Base-by-base conservation (phyloP, 2,797 vertebrate genomes). In the Prionace glauca region DNA sequence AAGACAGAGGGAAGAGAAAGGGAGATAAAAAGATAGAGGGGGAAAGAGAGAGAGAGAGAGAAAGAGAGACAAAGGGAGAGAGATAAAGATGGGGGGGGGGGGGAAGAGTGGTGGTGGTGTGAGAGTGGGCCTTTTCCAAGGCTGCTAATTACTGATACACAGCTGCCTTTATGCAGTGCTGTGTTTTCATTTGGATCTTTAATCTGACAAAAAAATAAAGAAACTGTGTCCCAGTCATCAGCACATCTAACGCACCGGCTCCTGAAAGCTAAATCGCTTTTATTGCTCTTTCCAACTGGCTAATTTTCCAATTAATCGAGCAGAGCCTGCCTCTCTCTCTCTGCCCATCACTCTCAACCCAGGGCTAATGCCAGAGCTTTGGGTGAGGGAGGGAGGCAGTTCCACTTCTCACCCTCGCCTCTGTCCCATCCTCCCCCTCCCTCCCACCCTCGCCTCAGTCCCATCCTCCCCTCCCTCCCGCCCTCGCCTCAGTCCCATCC, bases 41-140 rank as follows among this genome's bases (percentile, higher is more conserved):
- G 29, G 87, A 97, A 20, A 69, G 67, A 69, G 1, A 69, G 11
- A 69, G 12, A 14, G 67, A 69, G 18, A 71, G 69, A 71, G 22
- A 72, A 24, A 97, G 97, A 97, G 92, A 24, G n/a, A 95, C 95
- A 95, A 96, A 95, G 96, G 32, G 96, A 96, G 9, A 96, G 96
- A 96, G 18, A 45, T 41, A 24, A 8, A 50, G 84, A 88, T 45
- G 14, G 50, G 3, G 86, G 11, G 45, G 29, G 45, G 14, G 24
- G 12, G 50, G 97, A 96, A 97, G 96, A 96, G 96, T 96, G 97
- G 41, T 41, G 41, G 41, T 41, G 41, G 97, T 96, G 97, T 97
- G 97, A 97, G 97, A 96, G 97, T 96, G 96, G 96, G 97, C 97
- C 97, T 97, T 97, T 96, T 96, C 87, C 87, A 96, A 97, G 97